Evolutionary conservation across 1,140 invertebrate genomes (phyloP), one percentile per base, ranked within the genome.

Genomic region (Brachionus manjavacas): DNA sequence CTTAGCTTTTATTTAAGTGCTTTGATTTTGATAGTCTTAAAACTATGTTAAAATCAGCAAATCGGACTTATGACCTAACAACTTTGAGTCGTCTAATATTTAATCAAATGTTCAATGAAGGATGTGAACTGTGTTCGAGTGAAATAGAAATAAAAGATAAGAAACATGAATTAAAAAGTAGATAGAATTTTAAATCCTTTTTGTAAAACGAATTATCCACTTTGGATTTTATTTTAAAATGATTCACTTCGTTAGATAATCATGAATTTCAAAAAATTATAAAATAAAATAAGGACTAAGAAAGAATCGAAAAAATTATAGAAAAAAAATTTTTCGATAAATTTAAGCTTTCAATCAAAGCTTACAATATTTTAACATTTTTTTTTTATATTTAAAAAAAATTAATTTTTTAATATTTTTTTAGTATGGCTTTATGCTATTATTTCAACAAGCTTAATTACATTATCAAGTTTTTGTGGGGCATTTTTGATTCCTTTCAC

Each of bases 401-500:
- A 35, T 60, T n/a, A n/a, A n/a, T n/a, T n/a, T n/a, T n/a, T n/a
- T n/a, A n/a, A n/a, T n/a, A n/a, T n/a, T 55, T 60, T 60, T 49
- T 4, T 49, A 76, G 72, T 92, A 20, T 93, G 92, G 92, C 89
- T 89, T 8, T 91, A 90, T 85, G 91, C 92, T 12, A 86, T 92
- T 39, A 85, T 92, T 39, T 92, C 92, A 85, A 92, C 93, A 8
- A 92, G 91, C 0, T 85, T 92, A 7, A 92, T 93, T 86, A 92
- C 91, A 85, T 86, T 92, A 41, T 92, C 91, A 80, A 92, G 92
- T 0, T 86, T 93, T 7, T 88, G 91, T 43, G 93, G 93, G 11
- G 91, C 92, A 46, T 86, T 91, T 20, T 89, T 93, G 12, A 89
- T 93, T 86, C 92, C 92, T 4, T 88, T 92, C 43, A 90, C 93